Evolutionary conservation across 2,797 vertebrate genomes (phyloP).

Genomic region (Crenichthys baileyi): DNA sequence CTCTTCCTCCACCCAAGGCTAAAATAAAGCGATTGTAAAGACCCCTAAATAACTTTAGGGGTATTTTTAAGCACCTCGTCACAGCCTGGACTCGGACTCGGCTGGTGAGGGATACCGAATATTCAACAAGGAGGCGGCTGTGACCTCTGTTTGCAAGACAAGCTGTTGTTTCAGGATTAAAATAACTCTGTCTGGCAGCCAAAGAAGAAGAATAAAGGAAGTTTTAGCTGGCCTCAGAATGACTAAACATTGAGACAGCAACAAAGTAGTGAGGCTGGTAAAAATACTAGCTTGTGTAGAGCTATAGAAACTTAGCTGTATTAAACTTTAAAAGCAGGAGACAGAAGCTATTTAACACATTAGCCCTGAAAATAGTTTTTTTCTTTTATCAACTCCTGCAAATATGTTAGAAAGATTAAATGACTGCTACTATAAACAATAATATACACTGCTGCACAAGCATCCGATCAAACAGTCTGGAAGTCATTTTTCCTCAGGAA

Average conservation of each 20-base stretch:
- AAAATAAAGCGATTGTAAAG: neutral
- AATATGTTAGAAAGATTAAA: no score
- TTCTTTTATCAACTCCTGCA: no score
- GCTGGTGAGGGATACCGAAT: conserved; percentile 9
- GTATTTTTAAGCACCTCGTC: conserved; percentile 2
- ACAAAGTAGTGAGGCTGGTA: neutral
- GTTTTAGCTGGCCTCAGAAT: neutral
- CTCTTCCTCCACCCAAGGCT: neutral
- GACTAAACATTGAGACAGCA: conserved; percentile 8
- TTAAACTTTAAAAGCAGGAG: neutral
- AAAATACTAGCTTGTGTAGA: neutral
- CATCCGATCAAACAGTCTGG: neutral
- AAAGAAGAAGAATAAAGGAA: conserved; percentile 17
- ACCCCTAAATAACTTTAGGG: neutral
- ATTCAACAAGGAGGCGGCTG: conserved; percentile 27
- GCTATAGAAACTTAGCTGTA: no score
- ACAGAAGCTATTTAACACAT: neutral
- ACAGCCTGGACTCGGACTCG: neutral
- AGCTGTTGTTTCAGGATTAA: conserved; percentile 37
- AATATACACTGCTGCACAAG: neutral
- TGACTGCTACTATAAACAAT: neutral
- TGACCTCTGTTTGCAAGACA: conserved; percentile 26
- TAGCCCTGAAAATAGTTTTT: no score
- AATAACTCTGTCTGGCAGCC: conserved; percentile 40
- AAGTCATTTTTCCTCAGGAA: neutral